These are phyloP conservation scores for Caenorhabditis panamensis DNA, from an alignment of 2,888 invertebrate genomes.

Conservation along the genomic window DNA sequence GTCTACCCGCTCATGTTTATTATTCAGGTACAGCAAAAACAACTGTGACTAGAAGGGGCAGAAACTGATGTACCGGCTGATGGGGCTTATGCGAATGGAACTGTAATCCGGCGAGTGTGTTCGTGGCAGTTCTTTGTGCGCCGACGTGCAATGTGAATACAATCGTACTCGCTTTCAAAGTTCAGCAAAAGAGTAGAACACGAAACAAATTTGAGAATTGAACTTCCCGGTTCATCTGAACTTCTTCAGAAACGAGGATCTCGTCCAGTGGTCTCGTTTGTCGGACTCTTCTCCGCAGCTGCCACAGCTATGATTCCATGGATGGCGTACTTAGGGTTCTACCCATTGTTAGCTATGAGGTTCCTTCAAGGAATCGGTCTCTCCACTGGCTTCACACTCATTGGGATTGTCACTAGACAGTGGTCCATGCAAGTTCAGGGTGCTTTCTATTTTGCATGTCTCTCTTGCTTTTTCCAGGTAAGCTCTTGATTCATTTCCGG, in stretches of 20 bases:
- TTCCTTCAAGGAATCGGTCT: constrained; percentile 66
- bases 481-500: not conserved
- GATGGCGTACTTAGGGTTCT: constrained; percentile 64
- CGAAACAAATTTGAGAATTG: too few species aligned
- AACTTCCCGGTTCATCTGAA: not conserved
- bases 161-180: not conserved
- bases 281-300: constrained; percentile 65
- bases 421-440: constrained; percentile 69
- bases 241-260: constrained; percentile 60
- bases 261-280: constrained; percentile 36
- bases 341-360: constrained; percentile 62
- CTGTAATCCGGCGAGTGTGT: not conserved
- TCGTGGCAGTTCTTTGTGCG: constrained; percentile 1
- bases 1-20: constrained; percentile 66
- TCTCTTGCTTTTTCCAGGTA: constrained; percentile 69
- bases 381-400: constrained; percentile 63
- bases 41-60: not conserved
- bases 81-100: not conserved
- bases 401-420: constrained; percentile 67
- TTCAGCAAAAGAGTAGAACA: not conserved
- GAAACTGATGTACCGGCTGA: not conserved
- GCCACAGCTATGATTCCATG: constrained; percentile 65
- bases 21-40: constrained; percentile 45
- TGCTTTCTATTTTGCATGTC: constrained; percentile 64
- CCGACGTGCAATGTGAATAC: not conserved